Evolutionary conservation across 2,113 vertebrate genomes (phyloP).

Genomic region (Menura novaehollandiae): DNA sequence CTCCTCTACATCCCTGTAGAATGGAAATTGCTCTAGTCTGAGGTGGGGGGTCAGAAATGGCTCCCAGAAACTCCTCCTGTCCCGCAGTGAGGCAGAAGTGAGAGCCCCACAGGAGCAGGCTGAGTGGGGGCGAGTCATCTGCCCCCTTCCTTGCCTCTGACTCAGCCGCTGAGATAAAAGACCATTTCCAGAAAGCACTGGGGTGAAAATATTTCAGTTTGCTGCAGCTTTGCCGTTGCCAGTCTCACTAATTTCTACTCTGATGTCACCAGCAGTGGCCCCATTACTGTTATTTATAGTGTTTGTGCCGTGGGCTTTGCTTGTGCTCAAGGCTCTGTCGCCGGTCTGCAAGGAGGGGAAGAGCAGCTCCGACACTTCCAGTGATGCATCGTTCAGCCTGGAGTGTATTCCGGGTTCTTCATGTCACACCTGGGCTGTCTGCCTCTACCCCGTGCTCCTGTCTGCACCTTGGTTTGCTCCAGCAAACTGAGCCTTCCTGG

Average conservation of each 20-base stretch:
- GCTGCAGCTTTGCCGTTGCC: conserved; percentile 7
- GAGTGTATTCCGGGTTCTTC: not conserved
- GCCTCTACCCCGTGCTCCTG: not conserved
- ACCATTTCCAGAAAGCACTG: not conserved
- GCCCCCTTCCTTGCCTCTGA: not conserved
- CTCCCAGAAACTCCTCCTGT: not conserved
- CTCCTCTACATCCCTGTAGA: not conserved
- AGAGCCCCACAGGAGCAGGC: not conserved
- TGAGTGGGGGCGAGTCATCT: not conserved
- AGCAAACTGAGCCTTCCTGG: not conserved
- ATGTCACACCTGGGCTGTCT: not conserved
- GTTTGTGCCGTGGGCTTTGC: conserved; percentile 31
- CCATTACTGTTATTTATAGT: conserved; percentile 50
- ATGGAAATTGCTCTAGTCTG: not conserved
- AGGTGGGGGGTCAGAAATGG: not conserved
- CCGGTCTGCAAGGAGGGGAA: not conserved
- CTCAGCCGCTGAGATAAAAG: not conserved
- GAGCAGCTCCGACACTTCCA: not conserved
- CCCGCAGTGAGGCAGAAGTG: not conserved
- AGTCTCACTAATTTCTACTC: conserved; percentile 13
- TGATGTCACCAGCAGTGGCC: conserved; percentile 40
- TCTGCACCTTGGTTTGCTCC: not conserved
- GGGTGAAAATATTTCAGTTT: not conserved
- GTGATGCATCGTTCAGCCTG: not conserved
- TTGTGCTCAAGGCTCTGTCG: not conserved